Evolutionary conservation across 2,113 vertebrate genomes (phyloP), one percentile per base, ranked within the genome.

Genomic region (Ictalurus furcatus): DNA sequence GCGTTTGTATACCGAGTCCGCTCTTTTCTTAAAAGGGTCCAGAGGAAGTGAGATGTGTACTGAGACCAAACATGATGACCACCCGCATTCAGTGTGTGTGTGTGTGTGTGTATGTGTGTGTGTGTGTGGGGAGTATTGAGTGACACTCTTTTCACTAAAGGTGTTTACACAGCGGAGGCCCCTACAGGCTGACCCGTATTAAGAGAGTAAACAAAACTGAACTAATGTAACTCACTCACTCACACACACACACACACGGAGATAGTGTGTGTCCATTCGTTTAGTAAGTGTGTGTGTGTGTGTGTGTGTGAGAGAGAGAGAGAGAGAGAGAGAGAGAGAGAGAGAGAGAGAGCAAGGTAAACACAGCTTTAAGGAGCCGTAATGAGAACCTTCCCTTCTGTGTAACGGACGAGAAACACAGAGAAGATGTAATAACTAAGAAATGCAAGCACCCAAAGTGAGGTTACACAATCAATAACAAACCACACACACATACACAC

Each of bases 141-240:
- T 80, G 48, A 80, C 78, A 80, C 78, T 80, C 78, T 30, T 80
- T 79, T 56, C 52, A 56, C 28, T 56, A n/a, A 56, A 80, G 78
- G 78, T 80, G 78, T 80, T 80, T 80, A 80, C 48, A 80, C 48
- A 80, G 78, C 6, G 48, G 78, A 80, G 78, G 78, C 78, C 78
- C 6, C 78, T 30, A 80, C 78, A 80, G 48, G 6, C 48, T 56
- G 78, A 80, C 48, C 76, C 48, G 52, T 56, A 56, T 80, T 80
- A 80, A 56, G 78, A 80, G 78, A 80, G 78, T 80, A 80, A 80
- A 80, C 78, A 80, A n/a, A 80, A n/a, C 78, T 3, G 2, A 30
- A 80, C 28, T 80, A 80, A 80, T 80, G 78, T 80, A 80, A 28
- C 78, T 7, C 73, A 25, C 12, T 28, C 65, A 30, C 63, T 34